Percentiles rank a stretch among this genome's conserved stretches.
Conservation (phyloP, 2,888 invertebrate genomes). For the Malachius bipustulatus region DNA sequence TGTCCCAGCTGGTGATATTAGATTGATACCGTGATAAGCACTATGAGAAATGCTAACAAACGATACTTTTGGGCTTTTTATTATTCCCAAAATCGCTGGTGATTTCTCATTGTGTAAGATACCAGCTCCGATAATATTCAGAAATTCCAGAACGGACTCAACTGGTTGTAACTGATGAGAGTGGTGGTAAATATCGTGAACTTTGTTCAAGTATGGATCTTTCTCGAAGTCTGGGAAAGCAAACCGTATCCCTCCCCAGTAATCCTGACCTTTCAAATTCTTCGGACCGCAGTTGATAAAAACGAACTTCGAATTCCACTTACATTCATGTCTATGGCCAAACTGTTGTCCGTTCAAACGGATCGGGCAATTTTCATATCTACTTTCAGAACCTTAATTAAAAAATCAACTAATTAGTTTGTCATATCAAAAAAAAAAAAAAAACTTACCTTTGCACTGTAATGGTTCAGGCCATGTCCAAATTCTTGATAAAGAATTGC, state of each 20-base stretch:
- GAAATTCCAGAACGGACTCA: constrained; percentile 66
- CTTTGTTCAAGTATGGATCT: constrained; percentile 65
- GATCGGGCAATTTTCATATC: constrained; percentile 73
- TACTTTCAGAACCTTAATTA: too few relatives aligned
- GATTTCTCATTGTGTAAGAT: constrained; percentile 91
- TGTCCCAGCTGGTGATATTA: constrained; percentile 78
- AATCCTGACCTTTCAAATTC: constrained; percentile 51
- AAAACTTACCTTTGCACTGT: constrained; percentile 68
- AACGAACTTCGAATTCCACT: constrained; percentile 83
- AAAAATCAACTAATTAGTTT: too few relatives aligned
- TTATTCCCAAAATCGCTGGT: constrained; percentile 81
- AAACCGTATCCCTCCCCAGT: constrained; percentile 96
- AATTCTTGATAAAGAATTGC: constrained; percentile 73
- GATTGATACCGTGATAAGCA: constrained; percentile 84
- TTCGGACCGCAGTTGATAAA: constrained; percentile 84
- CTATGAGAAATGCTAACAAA: constrained; percentile 73
- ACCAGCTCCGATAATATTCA: constrained; percentile 86
- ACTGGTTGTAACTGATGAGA: constrained; percentile 49
- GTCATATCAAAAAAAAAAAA: too few relatives aligned
- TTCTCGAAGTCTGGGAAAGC: constrained; percentile 84
- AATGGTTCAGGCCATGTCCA: constrained; percentile 94
- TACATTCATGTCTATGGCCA: constrained; percentile 73
- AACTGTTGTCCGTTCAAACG: constrained; percentile 82
- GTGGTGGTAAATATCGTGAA: constrained; percentile 72
- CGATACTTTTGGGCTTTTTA: constrained; percentile 70